Base-by-base conservation (phyloP, 2,113 vertebrate genomes). In the Sigmodon hispidus region DNA sequence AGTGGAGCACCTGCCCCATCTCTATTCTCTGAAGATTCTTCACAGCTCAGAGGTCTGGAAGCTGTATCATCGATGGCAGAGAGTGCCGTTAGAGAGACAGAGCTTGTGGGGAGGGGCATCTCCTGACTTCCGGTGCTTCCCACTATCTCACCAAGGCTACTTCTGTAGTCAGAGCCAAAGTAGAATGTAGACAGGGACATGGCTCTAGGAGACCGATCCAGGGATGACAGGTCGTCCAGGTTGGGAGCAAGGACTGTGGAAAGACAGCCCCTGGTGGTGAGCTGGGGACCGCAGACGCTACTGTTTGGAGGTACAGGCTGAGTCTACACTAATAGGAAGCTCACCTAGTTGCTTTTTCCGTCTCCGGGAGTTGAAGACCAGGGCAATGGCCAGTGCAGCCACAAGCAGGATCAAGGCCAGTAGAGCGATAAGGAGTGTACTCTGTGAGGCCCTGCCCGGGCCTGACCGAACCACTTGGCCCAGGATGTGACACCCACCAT, bases 261-360 rank as follows among this genome's bases (percentile, higher is more conserved):
- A 88, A 93, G 91, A 93, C 1, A 72, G 16, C 9, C 65, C 11
- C 31, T 26, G 40, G 31, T 76, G 59, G 34, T 50, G 50, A 61
- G 88, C 34, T 50, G 21, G 76, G 36, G 69, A 83, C 34, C 36
- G 40, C 57, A 87, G 81, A 75, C 11, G 10, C 21, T 36, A 13
- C 9, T 45, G 34, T 65, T 80, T 34, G 40, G 48, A 59, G 57
- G 57, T 11, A 57, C 26, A 50, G 48, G 40, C 40, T 61, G 19
- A 86, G 26, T 83, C 17, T 21, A 48, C 57, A 29, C 7, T 19
- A 16, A 34, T 8, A 12, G 59, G 57, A 72, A 57, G n/a, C 67
- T 98, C 90, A 99, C 99, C 99, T 96, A 96, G 97, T 85, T 98
- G 99, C 97, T 99, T 99, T 79, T 15, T 98, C 97, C 98, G 99